Conservation (phyloP, 2,797 vertebrate genomes). For the Numenius phaeopus region DNA sequence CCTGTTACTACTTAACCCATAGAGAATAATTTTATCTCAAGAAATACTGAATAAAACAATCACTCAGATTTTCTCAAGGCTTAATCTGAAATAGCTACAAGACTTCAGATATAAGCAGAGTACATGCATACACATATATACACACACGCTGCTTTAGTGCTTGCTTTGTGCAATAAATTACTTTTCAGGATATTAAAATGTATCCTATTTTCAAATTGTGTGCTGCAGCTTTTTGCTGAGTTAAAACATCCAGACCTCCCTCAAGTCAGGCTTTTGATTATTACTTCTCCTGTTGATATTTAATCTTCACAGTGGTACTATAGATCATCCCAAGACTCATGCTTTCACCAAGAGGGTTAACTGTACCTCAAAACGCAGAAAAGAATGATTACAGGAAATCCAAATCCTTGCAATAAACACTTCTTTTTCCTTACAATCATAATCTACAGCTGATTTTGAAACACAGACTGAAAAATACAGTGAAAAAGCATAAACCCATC, state of each 20-base stretch:
- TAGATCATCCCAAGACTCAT: background rate
- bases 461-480: background rate
- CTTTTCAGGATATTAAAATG: conserved; percentile 33
- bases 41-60: background rate
- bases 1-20: background rate
- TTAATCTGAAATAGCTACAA: background rate
- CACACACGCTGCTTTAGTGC: background rate
- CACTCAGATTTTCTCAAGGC: background rate
- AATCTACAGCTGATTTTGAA: background rate
- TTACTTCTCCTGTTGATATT: background rate
- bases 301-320: background rate
- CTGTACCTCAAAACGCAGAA: background rate
- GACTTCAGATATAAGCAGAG: background rate
- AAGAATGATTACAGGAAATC: background rate
- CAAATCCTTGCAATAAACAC: background rate
- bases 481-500: background rate
- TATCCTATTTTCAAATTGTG: background rate
- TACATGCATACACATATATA: background rate
- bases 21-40: background rate
- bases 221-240: background rate
- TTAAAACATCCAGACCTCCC: background rate
- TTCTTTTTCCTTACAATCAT: background rate
- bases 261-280: background rate
- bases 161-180: background rate
- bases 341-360: background rate